Evolutionary conservation across 2,113 vertebrate species (phyloP).

Genomic region (Eretmochelys imbricata): DNA sequence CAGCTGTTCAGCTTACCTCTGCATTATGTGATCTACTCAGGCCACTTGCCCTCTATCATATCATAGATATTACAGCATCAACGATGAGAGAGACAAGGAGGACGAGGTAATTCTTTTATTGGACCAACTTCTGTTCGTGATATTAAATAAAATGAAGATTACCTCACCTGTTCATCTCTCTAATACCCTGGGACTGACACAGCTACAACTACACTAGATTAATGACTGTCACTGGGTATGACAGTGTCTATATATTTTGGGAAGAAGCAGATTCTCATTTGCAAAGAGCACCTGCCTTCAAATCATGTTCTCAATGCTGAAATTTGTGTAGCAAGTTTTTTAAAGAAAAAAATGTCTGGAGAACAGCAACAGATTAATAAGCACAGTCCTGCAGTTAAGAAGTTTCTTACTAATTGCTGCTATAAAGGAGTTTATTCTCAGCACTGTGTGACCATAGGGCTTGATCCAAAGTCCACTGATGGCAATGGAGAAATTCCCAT

Average conservation of each 20-base stretch:
- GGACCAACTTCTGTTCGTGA: too few relatives aligned
- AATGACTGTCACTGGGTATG: too few relatives aligned
- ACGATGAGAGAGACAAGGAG: too few relatives aligned
- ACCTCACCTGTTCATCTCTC: too few relatives aligned
- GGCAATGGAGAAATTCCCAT: background rate
- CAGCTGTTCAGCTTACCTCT: background rate
- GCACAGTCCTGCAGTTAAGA: background rate
- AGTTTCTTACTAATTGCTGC: background rate
- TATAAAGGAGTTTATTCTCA: background rate
- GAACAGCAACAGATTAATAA: slow-evolving; percentile 42
- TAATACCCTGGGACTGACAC: too few relatives aligned
- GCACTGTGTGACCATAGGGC: background rate
- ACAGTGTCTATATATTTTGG: background rate
- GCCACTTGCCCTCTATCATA: background rate
- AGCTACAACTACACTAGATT: too few relatives aligned
- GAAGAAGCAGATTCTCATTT: background rate
- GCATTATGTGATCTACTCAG: background rate
- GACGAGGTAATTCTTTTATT: too few relatives aligned
- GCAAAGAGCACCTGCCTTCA: slow-evolving; percentile 32
- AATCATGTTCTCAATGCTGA: background rate
- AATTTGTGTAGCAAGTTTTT: slow-evolving; percentile 2
- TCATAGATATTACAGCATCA: too few relatives aligned
- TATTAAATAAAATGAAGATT: too few relatives aligned
- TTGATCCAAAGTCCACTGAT: background rate
- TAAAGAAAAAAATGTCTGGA: background rate